Evolutionary conservation across 1,140 invertebrate genomes (phyloP).

Genomic region (Nomia melanderi): DNA sequence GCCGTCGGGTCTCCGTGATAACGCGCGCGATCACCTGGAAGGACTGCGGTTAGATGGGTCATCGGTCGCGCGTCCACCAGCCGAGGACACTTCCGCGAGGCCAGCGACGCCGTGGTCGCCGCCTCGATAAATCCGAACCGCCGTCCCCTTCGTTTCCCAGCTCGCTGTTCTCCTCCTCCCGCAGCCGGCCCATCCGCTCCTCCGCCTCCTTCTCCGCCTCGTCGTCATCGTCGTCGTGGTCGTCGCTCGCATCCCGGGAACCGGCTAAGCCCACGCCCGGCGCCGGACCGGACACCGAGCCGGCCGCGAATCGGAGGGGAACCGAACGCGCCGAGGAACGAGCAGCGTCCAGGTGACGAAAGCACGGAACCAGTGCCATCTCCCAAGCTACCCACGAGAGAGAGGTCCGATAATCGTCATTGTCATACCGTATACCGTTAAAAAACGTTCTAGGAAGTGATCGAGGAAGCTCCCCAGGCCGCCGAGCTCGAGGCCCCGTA

Average conservation of each 20-base stretch:
- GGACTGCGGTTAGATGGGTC: constrained; percentile 77
- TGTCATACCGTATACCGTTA: no score
- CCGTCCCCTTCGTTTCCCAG: constrained; percentile 9
- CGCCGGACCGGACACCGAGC: background rate
- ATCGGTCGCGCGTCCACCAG: constrained; percentile 47
- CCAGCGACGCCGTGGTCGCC: constrained; percentile 39
- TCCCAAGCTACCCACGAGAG: no score
- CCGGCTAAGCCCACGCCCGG: background rate
- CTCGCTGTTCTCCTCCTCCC: background rate
- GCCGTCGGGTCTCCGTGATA: constrained; percentile 49
- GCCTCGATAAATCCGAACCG: constrained; percentile 34
- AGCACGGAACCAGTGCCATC: constrained; percentile 8
- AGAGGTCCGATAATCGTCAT: no score
- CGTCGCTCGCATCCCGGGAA: no score
- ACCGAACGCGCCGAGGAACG: background rate
- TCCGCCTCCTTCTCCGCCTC: no score
- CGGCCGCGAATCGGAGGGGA: background rate
- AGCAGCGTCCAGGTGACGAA: constrained; percentile 40
- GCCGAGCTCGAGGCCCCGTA: no score
- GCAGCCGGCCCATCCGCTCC: no score
- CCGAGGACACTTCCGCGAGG: constrained; percentile 56
- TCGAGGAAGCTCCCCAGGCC: no score
- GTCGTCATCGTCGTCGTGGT: background rate
- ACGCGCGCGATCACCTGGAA: constrained; percentile 73
- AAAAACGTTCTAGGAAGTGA: no score